Evolutionary conservation across 2,113 vertebrate species (phyloP).

Genomic region (Grallaria varia): DNA sequence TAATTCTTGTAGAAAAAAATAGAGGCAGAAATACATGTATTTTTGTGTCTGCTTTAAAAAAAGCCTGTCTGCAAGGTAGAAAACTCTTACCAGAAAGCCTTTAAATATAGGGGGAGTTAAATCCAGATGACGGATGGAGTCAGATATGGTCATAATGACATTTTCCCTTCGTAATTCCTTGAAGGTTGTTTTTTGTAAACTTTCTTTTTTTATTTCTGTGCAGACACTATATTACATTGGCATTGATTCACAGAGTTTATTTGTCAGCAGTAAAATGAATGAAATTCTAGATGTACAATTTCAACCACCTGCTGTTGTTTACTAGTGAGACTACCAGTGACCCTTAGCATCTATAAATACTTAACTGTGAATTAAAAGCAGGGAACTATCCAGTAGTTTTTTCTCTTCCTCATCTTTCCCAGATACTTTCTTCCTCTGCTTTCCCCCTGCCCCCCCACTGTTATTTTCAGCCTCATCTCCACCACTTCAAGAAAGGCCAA

Average conservation of each 20-base stretch:
- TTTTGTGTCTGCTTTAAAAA: neutral
- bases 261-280: constrained; percentile 61
- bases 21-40: neutral
- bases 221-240: constrained; percentile 5
- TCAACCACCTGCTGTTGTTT: constrained; percentile 58
- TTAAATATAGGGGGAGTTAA: neutral
- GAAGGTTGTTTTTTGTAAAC: neutral
- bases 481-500: neutral
- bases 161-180: neutral
- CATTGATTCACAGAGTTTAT: constrained; percentile 60
- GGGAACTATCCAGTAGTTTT: neutral
- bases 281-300: constrained; percentile 49
- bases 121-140: neutral
- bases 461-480: neutral
- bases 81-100: neutral
- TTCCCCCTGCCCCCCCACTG: neutral
- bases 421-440: neutral
- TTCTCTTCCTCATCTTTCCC: constrained; percentile 2
- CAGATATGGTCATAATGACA: neutral
- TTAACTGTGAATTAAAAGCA: constrained; percentile 39
- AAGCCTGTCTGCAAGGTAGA: neutral
- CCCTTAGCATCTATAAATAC: constrained; percentile 58
- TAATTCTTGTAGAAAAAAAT: neutral
- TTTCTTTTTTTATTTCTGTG: neutral
- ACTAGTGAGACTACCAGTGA: constrained; percentile 36